Base-by-base conservation (phyloP, 2,797 vertebrate species). In the Mionectes olivaceus region DNA sequence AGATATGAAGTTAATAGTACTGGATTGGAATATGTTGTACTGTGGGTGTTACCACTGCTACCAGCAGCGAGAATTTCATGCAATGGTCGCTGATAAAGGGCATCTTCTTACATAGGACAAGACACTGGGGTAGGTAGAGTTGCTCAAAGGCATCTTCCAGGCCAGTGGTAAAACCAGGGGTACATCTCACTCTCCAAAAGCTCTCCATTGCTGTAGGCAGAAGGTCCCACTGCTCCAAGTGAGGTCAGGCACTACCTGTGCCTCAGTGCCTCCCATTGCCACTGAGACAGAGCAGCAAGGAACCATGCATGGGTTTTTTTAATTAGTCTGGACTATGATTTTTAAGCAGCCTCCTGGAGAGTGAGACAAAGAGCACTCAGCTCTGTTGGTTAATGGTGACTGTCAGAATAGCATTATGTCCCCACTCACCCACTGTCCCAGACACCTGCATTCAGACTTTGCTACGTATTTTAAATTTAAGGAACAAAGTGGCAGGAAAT, bases 241-340 rank as follows among this genome's bases (percentile, higher is more conserved):
- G 32, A 77, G n/a, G n/a, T 27, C 5, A 3, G 35, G 22, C 43
- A 65, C 11, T 55, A 9, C 27, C 32, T 41, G 55, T 67, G 6
- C n/a, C 44, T 59, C 5, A 32, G 13, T 2, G 1, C 7, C 7
- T 44, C 49, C 9, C 1, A 4, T 16, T 1, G 2, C 9, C 10
- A 0, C 0, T 56, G 68, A 21, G 18, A 18, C 25, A 85, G n/a
- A 68, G 30, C n/a, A 75, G 4, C 50, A 41, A 67, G 28, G 15
- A 64, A 15, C 7, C 22, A 5, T 3, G 6, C 0, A 4, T 21
- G 53, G 12, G 5, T 3, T 4, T n/a, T 70, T 33, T 46, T 27
- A 57, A 12, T 69, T 39, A 59, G 16, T 19, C 15, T 39, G 13
- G 30, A 19, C 33, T 22, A 2, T 10, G 37, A 37, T 16, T 63